A percentile compares a stretch with the other conserved stretches of the same genome.
phyloP scores from a whole-genome alignment of 1,140 invertebrate species.

The Drosophila guanche region DNA sequence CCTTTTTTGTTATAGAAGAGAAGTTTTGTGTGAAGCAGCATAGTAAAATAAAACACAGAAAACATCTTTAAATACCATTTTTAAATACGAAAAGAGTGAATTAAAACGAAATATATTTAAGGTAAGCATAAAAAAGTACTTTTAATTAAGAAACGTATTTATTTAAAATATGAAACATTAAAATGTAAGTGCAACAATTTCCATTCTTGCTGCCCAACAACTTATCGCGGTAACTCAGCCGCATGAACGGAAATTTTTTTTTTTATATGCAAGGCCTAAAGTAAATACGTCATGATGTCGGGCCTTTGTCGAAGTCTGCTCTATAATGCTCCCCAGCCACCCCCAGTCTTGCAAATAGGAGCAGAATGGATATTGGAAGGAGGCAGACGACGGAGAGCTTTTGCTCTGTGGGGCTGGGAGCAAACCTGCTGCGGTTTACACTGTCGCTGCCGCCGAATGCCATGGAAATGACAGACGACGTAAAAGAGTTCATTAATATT shows the following conservation, averaged over 20 bases:
- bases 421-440: conserved; percentile 41
- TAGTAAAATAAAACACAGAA: too few relatives aligned
- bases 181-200: too few relatives aligned
- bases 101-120: too few relatives aligned
- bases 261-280: conserved; percentile 19
- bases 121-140: too few relatives aligned
- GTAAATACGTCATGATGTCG: conserved; percentile 42
- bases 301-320: conserved; percentile 22
- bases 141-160: too few relatives aligned
- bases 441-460: conserved; percentile 46
- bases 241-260: conserved; percentile 37
- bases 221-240: background rate
- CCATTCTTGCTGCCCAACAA: too few relatives aligned
- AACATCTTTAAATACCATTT: too few relatives aligned
- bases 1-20: too few relatives aligned
- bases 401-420: background rate
- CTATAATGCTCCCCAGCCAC: conserved; percentile 8
- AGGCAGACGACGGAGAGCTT: conserved; percentile 30
- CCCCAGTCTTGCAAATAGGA: conserved; percentile 46
- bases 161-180: too few relatives aligned
- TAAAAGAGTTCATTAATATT: conserved; percentile 82
- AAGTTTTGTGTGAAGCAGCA: too few relatives aligned
- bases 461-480: conserved; percentile 75
- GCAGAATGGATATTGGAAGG: conserved; percentile 40
- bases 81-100: too few relatives aligned